Conservation (phyloP, 2,888 invertebrate genomes). For the Petrolisthes cinctipes region DNA sequence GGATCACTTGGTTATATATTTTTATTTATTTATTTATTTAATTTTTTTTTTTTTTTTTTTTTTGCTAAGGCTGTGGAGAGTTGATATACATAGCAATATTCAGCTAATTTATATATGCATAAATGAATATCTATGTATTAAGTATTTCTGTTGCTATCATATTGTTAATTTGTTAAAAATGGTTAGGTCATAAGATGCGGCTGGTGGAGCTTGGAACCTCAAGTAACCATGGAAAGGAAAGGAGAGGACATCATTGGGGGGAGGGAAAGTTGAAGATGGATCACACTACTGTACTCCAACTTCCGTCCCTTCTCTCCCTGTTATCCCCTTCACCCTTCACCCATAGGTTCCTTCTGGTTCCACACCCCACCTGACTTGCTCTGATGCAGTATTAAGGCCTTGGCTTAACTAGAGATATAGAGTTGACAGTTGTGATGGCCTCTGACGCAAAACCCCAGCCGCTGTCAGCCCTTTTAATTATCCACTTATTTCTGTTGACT, state of each 20-base stretch:
- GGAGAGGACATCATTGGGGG: background rate
- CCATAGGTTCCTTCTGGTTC: conserved; percentile 2
- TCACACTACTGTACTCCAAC: background rate
- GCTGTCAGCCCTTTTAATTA: conserved; percentile 5
- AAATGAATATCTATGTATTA: conserved; percentile 51
- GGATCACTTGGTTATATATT: conserved; percentile 36
- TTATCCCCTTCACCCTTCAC: conserved; percentile 11
- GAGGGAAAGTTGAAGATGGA: background rate
- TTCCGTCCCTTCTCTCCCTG: background rate
- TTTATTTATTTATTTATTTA: conserved; percentile 53
- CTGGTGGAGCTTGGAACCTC: conserved; percentile 9
- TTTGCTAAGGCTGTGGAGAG: conserved; percentile 62
- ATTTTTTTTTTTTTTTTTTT: conserved; percentile 41
- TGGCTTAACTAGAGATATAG: conserved; percentile 37
- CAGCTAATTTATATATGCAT: conserved; percentile 62
- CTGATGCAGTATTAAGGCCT: conserved; percentile 59
- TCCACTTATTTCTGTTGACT: background rate
- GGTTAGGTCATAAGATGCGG: conserved; percentile 52
- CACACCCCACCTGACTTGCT: conserved; percentile 25
- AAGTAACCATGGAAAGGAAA: background rate
- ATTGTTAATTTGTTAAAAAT: conserved; percentile 57
- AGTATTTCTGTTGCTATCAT: conserved; percentile 60
- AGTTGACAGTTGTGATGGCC: conserved; percentile 9
- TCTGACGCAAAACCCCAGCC: conserved; percentile 10
- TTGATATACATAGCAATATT: conserved; percentile 59